Base-by-base conservation (phyloP, 2,888 invertebrate species). In the Acronicta leporina region DNA sequence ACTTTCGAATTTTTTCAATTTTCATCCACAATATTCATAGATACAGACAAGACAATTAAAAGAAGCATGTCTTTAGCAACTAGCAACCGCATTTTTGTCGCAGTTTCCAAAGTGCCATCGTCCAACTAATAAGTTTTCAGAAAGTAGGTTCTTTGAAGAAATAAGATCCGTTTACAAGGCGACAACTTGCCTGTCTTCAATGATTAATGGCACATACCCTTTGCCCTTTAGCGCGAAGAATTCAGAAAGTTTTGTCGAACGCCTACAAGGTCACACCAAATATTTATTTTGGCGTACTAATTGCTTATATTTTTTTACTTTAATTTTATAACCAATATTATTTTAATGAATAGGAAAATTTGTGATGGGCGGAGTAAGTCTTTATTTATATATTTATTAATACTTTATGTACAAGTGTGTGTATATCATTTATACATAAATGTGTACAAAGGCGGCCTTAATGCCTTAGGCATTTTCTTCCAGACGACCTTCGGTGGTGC, bases 171-270 rank as follows among this genome's bases (percentile, higher is more conserved):
- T 73, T 71, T 59, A 66, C 66, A 51, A 70, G 65, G 48, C 61
- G 77, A 79, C 79, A 73, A 67, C 63, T 73, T 79, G 79, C 67
- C 77, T 75, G 45, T 75, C 72, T 54, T 11, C 54, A 46, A 73
- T 79, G 79, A 77, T 79, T 77, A 79, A 77, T 79, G 73, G 55
- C 56, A 63, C 35, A 64, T 63, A 68, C 70, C 76, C 77, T 70
- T 67, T 67, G 63, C 73, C 77, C 66, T 72, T 70, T 51, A 53
- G 16, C 57, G 68, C 35, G 56, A 64, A 71, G 59, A 49, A 65
- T 67, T 63, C 45, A 27, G 56, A 63, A 75, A 78, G 47, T 75
- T 72, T 48, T n/a, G 16, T 44, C 42, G 42, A 58, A 51, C 41
- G 38, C 16, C 50, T 50, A 50, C 72, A 75, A 75, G 72, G 75